Evolutionary conservation across 2,888 invertebrate genomes (phyloP).

Genomic region (Neoscelio sp.): DNA sequence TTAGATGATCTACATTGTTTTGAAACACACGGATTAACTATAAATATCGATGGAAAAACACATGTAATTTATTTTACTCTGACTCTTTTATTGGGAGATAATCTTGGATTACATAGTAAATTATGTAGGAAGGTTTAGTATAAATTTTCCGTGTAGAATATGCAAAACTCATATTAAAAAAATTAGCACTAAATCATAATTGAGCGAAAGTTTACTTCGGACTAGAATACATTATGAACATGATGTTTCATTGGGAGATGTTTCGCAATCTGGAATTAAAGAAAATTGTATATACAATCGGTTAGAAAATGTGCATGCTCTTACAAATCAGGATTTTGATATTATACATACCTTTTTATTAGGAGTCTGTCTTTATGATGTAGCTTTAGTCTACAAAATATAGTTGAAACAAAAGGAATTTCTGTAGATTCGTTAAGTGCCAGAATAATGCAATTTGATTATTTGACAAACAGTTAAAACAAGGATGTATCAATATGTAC

Average conservation of each 20-base stretch:
- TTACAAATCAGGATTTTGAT: neutral
- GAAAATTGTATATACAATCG: neutral
- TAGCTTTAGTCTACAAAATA: neutral
- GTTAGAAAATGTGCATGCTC: neutral
- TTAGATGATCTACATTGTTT: conserved; percentile 55
- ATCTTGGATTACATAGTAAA: neutral
- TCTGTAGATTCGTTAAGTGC: neutral
- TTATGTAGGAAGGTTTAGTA: neutral
- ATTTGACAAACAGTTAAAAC: too few relatives aligned
- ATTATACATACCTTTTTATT: too few relatives aligned
- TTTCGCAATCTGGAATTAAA: neutral
- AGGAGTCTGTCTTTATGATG: neutral
- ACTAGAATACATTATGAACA: neutral
- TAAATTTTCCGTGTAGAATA: neutral
- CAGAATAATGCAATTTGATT: neutral
- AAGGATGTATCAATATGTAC: too few relatives aligned
- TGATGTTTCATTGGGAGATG: neutral
- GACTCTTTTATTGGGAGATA: neutral
- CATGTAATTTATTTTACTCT: conserved; percentile 24
- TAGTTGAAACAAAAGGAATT: neutral
- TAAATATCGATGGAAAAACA: conserved; percentile 9
- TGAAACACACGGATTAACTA: conserved; percentile 17
- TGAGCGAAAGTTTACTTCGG: neutral
- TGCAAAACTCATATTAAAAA: neutral
- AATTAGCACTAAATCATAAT: neutral